Base-by-base conservation (phyloP, 2,888 invertebrate species). In the Petrolisthes cinctipes region DNA sequence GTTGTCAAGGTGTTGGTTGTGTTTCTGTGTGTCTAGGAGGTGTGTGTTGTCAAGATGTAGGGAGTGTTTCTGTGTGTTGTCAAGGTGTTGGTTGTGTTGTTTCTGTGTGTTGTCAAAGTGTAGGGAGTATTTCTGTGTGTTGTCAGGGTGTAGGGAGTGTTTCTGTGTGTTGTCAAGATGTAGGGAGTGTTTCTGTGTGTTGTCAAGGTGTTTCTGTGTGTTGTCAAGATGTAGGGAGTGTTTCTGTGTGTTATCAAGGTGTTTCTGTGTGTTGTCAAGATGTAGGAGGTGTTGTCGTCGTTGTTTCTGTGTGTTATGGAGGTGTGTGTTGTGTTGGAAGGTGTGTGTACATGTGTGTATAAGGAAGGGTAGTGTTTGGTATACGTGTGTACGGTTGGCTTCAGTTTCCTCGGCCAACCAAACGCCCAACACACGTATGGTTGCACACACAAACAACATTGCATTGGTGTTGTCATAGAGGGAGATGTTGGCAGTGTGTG, bases 301-400 rank as follows among this genome's bases (percentile, higher is more conserved):
- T 37, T 37, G 37, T 37, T 37, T 37, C 1, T 37, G 37, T 37
- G 37, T 37, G 37, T 37, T 37, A 2, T 37, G 37, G 0, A 37
- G 37, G 61, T 91, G 90, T 87, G 92, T 91, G 7, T 91, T 91
- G 83, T 91, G 91, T 81, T 91, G 91, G 90, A 97, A 97, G 0
- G 96, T 96, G 92, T 97, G 96, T 93, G 97, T 97, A 17, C 96
- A 96, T 61, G 97, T 93, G 76, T 95, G 94, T 87, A 97, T 94
- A 92, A 97, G 95, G 92, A 95, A 97, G 9, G 97, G 97, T 66
- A 97, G 93, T 51, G 97, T 93, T 88, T 95, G 95, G 92, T 96
- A 97, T 71, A 97, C 95, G 92, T 97, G 96, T 76, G 96, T 95
- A 61, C 97, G 95, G 96, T 97, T 96, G 0, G 97, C 97, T 51